Percentiles rank a stretch among this genome's conserved stretches.
Conservation (phyloP, 2,797 vertebrate genomes). For the Phrynocephalus guinanensis region DNA sequence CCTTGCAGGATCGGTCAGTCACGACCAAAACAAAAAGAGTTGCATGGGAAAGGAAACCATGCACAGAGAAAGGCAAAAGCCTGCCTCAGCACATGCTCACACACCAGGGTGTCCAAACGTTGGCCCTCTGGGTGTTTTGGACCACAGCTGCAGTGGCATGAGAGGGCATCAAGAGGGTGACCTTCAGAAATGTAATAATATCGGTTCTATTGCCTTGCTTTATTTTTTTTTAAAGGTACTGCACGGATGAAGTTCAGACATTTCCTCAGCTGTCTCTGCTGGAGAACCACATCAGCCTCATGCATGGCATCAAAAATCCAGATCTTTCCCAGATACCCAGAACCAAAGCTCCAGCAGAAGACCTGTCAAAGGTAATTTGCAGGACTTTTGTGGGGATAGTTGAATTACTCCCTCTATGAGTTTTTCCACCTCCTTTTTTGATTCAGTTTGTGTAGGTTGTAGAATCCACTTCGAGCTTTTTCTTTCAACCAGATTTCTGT, state of each 20-base stretch:
- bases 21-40: no score
- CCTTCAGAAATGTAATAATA: not conserved
- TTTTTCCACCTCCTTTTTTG: not conserved
- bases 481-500: not conserved
- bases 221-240: slow-evolving; percentile 91
- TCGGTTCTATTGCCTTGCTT: slow-evolving; percentile 32
- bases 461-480: not conserved
- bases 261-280: slow-evolving; percentile 89
- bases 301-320: slow-evolving; percentile 97
- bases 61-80: no score
- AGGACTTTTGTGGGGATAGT: slow-evolving; percentile 14
- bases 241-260: slow-evolving; percentile 86
- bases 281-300: slow-evolving; percentile 96
- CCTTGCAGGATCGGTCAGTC: no score
- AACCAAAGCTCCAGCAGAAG: slow-evolving; percentile 70
- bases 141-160: not conserved
- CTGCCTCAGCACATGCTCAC: no score
- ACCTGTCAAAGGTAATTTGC: slow-evolving; percentile 80
- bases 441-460: not conserved
- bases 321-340: slow-evolving; percentile 89
- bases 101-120: no score
- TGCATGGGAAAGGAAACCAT: no score
- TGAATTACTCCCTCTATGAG: not conserved
- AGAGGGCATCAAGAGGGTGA: no score
- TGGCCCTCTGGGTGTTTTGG: no score